Evolutionary conservation across 2,888 invertebrate genomes (phyloP), one percentile per base, ranked within the genome.

Genomic region (Leistus spinibarbis): DNA sequence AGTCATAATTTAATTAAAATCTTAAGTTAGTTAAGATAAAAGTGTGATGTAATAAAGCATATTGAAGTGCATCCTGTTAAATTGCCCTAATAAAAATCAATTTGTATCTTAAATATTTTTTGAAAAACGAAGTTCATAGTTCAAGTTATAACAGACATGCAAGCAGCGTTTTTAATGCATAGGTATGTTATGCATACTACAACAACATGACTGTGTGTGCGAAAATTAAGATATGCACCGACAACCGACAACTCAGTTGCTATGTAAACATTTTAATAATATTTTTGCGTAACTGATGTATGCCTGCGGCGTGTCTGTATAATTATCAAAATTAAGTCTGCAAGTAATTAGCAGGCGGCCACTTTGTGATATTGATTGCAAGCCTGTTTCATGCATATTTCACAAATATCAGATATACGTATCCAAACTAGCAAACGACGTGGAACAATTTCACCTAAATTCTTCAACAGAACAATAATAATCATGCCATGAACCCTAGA

Each of bases 301-400:
- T 20, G 53, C 54, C 16, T 23, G 64, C 16, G 23, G 64, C 27
- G 53, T 60, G 40, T 17, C 19, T 69, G 62, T 69, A 5, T 40
- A 40, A 62, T 69, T 69, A 70, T 70, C 69, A 60, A 70, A 70
- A 70, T 53, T 62, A 70, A 70, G 62, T 53, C 60, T 67, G 67
- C 22, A 22, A 60, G 69, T 70, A 69, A 69, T 69, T 69, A 69
- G 27, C 69, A 63, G 63, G 27, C 69, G 69, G 69, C 62, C 17
- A 70, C 22, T 70, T 70, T 60, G 62, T 62, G 27, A 62, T 70
- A 62, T 40, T 70, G 62, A 70, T 70, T 70, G 27, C 62, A 17
- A 3, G 60, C 17, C 19, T 16, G 54, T 54, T 54, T 20, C 13
- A 17, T 60, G 19, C 60, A 22, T 60, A 54, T 60, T 60, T 19